Percentiles rank a stretch among this genome's conserved stretches.
Conservation (phyloP, 2,797 vertebrate species). For the Babyrousa celebensis region DNA sequence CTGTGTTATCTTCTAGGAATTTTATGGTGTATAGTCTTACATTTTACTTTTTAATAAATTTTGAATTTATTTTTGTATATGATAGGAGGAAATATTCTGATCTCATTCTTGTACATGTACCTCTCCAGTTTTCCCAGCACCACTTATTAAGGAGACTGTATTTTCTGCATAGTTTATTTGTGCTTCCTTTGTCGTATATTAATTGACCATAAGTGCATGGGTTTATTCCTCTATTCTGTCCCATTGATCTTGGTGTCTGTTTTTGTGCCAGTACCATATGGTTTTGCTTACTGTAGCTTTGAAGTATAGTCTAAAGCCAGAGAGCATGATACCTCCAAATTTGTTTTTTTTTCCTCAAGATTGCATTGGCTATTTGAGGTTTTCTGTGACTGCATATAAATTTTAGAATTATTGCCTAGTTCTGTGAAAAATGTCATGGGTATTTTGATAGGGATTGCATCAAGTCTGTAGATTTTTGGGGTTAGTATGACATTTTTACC, state of each 20-base stretch:
- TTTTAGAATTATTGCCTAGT: too few relatives aligned
- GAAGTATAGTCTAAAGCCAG: neutral
- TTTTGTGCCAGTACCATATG: too few relatives aligned
- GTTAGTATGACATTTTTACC: neutral
- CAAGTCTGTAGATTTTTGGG: neutral
- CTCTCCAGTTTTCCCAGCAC: neutral
- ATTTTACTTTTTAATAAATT: neutral
- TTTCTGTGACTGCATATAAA: too few relatives aligned
- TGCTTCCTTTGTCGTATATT: neutral
- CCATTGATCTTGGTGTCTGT: too few relatives aligned
- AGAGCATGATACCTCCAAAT: neutral
- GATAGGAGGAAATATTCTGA: neutral
- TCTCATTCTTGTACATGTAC: neutral
- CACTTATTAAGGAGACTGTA: neutral
- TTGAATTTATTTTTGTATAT: neutral
- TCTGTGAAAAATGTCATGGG: neutral
- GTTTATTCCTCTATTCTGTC: neutral
- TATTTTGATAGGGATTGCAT: neutral
- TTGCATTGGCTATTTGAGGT: too few relatives aligned
- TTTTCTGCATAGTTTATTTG: neutral
- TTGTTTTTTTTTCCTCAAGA: too few relatives aligned
- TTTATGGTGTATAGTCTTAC: neutral
- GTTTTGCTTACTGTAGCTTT: neutral
- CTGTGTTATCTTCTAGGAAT: too few relatives aligned
- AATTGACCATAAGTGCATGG: neutral